These are phyloP conservation scores for Plagiodera versicolora DNA, from an alignment of 2,888 invertebrate genomes.

Conservation along the genomic window DNA sequence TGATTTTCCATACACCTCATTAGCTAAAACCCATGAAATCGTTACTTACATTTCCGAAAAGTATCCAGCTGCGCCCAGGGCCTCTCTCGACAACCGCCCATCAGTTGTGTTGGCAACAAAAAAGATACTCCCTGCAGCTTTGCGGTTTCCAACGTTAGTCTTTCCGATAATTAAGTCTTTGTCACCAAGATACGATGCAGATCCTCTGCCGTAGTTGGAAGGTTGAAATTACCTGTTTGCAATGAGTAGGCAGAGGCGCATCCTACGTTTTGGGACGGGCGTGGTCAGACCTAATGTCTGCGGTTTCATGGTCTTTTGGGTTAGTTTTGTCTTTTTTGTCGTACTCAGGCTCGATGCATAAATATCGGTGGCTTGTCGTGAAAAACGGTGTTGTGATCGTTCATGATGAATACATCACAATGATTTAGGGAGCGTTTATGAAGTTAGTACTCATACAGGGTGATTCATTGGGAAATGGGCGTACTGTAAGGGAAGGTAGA, in stretches of 20 bases:
- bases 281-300: no score
- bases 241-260: not conserved
- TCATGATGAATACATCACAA: no score
- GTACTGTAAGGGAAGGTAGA: no score
- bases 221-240: not conserved
- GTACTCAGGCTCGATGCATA: no score
- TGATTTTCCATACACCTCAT: constrained; percentile 15
- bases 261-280: no score
- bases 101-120: constrained; percentile 18
- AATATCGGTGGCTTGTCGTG: no score
- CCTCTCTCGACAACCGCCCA: constrained; percentile 20
- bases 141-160: not conserved
- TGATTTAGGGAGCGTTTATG: no score
- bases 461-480: no score
- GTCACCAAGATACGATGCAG: not conserved
- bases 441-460: no score
- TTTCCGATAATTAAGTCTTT: not conserved
- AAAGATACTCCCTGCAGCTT: constrained; percentile 7
- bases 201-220: not conserved
- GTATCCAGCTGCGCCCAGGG: constrained; percentile 23
- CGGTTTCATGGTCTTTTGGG: no score
- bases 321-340: no score
- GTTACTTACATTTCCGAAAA: constrained; percentile 14
- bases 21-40: constrained; percentile 24
- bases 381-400: no score